phyloP scores from a whole-genome alignment of 35 echinoderm and acorn worm genomes.

The Diadema setosum region DNA sequence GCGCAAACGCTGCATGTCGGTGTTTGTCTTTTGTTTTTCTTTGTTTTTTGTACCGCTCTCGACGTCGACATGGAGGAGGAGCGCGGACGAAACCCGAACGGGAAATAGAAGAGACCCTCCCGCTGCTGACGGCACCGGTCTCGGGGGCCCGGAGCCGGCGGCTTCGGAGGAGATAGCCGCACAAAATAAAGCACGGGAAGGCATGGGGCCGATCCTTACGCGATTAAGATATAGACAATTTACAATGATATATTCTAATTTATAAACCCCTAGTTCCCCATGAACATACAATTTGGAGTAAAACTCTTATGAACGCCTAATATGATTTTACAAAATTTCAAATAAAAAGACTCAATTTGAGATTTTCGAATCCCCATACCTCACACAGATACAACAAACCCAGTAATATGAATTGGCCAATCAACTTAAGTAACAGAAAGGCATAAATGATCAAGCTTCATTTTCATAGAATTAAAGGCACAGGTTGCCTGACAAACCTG shows the following conservation, averaged over 20 bases:
- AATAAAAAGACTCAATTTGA: neutral
- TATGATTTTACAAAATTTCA: neutral
- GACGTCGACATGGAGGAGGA: too few species aligned
- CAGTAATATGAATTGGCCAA: neutral
- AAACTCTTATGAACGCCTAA: neutral
- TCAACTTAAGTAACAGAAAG: neutral
- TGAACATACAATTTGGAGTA: neutral
- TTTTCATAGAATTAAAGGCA: neutral
- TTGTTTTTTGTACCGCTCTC: too few species aligned
- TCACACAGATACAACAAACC: neutral
- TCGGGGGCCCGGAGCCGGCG: too few species aligned
- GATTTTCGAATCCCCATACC: too few species aligned
- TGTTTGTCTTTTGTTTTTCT: too few species aligned
- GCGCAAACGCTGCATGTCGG: too few species aligned
- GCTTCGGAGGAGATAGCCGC: too few species aligned
- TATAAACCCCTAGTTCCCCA: neutral
- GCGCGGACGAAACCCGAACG: too few species aligned
- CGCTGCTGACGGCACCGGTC: too few species aligned
- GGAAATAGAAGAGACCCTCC: too few species aligned
- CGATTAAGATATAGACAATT: neutral
- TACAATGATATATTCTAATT: neutral
- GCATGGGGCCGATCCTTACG: neutral
- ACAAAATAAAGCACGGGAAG: too few species aligned
- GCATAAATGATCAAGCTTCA: neutral
- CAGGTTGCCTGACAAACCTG: neutral